These are phyloP conservation scores for Neopelma chrysocephalum DNA, from an alignment of 2,797 vertebrate genomes.

Conservation along the genomic window DNA sequence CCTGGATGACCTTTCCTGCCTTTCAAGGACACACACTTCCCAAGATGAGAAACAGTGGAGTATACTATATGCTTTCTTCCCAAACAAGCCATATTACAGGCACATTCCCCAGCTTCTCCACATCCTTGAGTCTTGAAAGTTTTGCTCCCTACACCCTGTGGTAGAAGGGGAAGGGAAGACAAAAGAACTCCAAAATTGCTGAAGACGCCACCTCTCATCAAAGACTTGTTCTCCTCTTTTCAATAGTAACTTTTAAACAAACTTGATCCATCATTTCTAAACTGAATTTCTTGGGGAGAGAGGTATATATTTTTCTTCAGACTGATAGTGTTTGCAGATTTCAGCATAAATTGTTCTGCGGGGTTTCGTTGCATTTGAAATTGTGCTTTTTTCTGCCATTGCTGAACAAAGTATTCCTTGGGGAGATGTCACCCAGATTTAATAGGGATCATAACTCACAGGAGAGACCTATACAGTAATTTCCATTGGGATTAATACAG, in stretches of 20 bases:
- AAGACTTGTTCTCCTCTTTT: background rate
- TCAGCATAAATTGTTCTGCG: background rate
- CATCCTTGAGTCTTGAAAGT: background rate
- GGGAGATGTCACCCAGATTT: constrained; percentile 45
- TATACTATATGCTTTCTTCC: background rate
- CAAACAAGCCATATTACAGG: background rate
- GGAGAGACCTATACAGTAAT: background rate
- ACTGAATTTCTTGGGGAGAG: background rate
- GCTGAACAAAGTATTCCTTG: constrained; percentile 22
- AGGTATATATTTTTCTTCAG: background rate
- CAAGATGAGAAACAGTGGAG: background rate
- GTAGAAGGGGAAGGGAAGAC: background rate
- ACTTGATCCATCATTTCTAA: background rate
- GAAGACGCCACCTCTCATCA: background rate
- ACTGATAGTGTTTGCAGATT: background rate
- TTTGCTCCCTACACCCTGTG: background rate
- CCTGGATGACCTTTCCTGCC: background rate
- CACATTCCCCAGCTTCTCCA: background rate
- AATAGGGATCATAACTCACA: constrained; percentile 21
- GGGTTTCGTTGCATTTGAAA: background rate
- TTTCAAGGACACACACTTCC: background rate
- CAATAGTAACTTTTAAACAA: background rate
- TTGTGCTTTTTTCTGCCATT: background rate
- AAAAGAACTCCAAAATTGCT: background rate
- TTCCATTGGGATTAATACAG: constrained; percentile 45